Base-by-base conservation (phyloP, 2,797 vertebrate genomes). In the Tenualosa thibaudeaui region DNA sequence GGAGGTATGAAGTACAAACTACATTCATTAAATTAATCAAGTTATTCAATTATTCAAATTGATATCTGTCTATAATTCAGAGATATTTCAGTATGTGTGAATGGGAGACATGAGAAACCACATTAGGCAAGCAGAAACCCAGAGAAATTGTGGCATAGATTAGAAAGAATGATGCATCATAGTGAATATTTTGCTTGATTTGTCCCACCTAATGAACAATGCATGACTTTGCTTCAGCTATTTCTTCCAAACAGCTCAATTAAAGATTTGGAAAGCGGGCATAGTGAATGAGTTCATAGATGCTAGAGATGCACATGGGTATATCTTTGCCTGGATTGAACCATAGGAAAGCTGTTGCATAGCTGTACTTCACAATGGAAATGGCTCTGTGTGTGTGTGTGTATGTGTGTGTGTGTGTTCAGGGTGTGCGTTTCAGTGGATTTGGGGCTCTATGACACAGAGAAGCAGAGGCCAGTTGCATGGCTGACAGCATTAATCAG, bases 401-500 rank as follows among this genome's bases (percentile, higher is more conserved):
- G 13, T 17, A 31, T 22, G 10, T 78, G 9, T 19, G 31, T 84
- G 50, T n/a, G 3, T 9, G 50, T 68, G 37, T 85, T 58, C 40
- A 71, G 31, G 84, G 81, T 85, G 24, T 78, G 46, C 84, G 43
- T 51, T 24, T 81, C 50, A 10, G 50, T 51, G 50, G 54, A 56
- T 46, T 46, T 46, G 46, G 46, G 46, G 54, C 54, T 65, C 60
- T 10, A 26, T 62, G 53, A 19, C 46, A 53, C 8, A 46, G 46
- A 8, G 37, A 83, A 54, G 46, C 53, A 15, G 40, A 65, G 60
- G 81, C 40, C 60, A 86, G 85, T 84, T 71, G 81, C 82, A 81
- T 89, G 17, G 78, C 54, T 88, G 82, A 85, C 26, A 84, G 82
- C 71, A 54, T 86, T 89, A 75, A 87, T 85, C 62, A 82, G 84